Base-by-base conservation (phyloP, 1,140 invertebrate genomes). In the Pseudomyrmex cubaensis region DNA sequence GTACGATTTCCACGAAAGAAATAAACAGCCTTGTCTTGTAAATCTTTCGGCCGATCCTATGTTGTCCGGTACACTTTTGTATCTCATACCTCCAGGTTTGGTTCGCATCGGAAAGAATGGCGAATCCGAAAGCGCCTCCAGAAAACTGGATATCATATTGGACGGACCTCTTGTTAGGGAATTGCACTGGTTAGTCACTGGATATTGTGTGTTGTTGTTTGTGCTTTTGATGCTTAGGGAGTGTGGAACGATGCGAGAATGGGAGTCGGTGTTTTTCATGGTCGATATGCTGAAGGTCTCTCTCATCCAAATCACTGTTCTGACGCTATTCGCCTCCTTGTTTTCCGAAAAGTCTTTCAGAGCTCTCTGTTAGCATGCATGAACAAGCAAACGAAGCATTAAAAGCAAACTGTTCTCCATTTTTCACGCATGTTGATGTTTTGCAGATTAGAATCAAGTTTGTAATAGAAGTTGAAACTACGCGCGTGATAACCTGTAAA, bases 21-120 rank as follows among this genome's bases (percentile, higher is more conserved):
- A 84, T 46, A 91, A 93, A 56, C 93, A 95, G 66, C 94, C 95
- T 3, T 95, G 95, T 90, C 91, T 97, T 10, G 95, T 97, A 13
- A 97, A 97, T 93, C 94, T 97, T 20, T 95, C 96, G 61, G 96
- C 96, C 57, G 96, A 97, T 93, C 96, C 96, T 7, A 96, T 96
- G 90, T 91, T 97, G n/a, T 96, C 96, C 2, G 96, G 96, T 88
- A 96, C 95, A 5, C 93, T 97, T 73, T 94, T 96, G 82, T 97
- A 97, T 90, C 91, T 96, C 0, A 90, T 97, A 62, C 95, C 95
- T 35, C 90, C 91, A 22, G 95, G 95, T 54, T 85, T 85, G 13
- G 94, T 95, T 2, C 93, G 92, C 17, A 93, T 96, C 15, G 95
- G 95, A 15, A 93, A 93, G 46, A 76, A 73, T 72, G 85, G 87